A percentile compares a stretch with the other conserved stretches of the same genome.
phyloP scores from a whole-genome alignment of 23 tunicate species.

The Ascidia mentula region DNA sequence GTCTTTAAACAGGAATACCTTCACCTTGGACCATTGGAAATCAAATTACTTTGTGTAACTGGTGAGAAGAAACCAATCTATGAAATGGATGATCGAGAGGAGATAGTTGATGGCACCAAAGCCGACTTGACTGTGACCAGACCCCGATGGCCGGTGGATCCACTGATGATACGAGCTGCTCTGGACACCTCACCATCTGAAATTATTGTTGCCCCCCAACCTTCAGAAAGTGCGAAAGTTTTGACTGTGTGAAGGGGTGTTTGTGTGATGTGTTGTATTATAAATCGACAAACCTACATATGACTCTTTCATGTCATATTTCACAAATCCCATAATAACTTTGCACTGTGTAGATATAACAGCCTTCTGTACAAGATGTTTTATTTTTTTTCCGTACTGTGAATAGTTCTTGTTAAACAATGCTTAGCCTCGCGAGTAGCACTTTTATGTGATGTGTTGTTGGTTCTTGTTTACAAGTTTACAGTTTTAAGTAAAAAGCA shows the following conservation, averaged over 20 bases:
- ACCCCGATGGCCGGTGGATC: conserved; percentile 71
- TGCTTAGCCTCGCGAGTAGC: too few relatives aligned
- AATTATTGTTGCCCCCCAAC: background rate
- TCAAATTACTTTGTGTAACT: conserved; percentile 69
- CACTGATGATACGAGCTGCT: conserved; percentile 67
- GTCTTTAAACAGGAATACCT: conserved; percentile 68
- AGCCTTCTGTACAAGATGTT: too few relatives aligned
- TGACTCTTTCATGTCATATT: too few relatives aligned
- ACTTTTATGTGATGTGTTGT: too few relatives aligned
- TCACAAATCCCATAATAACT: background rate
- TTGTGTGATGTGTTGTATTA: background rate
- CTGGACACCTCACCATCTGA: conserved; percentile 23
- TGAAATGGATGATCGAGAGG: conserved; percentile 56
- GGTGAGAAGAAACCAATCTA: conserved; percentile 79
- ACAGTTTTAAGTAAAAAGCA: too few relatives aligned
- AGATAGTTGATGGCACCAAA: conserved; percentile 69
- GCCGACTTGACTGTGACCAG: conserved; percentile 82
- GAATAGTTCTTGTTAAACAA: too few relatives aligned
- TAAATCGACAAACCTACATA: too few relatives aligned
- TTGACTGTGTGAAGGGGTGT: background rate
- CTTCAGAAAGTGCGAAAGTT: background rate
- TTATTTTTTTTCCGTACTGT: too few relatives aligned
- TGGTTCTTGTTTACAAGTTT: too few relatives aligned
- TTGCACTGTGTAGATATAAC: too few relatives aligned
- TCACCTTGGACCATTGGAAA: conserved; percentile 82